Percentiles rank a stretch among this genome's conserved stretches.
Conservation (phyloP, 2,797 vertebrate genomes). For the Tachyglossus aculeatus region DNA sequence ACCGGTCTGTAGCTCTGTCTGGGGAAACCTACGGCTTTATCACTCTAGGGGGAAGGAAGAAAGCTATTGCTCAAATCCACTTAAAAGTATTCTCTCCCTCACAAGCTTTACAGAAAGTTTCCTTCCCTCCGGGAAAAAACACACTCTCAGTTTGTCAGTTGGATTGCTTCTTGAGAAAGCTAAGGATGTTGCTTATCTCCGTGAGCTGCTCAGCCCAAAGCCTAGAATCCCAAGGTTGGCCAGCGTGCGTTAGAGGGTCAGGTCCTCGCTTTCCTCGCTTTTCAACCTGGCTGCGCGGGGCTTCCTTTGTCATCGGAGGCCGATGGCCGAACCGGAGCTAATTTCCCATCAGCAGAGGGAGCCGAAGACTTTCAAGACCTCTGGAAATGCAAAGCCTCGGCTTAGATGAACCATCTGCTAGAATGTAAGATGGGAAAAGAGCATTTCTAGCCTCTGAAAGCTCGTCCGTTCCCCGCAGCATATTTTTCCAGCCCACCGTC, state of each 20-base stretch:
- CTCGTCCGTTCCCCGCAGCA: neutral
- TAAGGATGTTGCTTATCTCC: too few relatives aligned
- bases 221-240: neutral
- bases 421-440: neutral
- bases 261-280: neutral
- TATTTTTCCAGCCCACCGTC: too few relatives aligned
- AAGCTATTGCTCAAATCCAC: neutral
- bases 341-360: conserved; percentile 50
- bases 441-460: neutral
- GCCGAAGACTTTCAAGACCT: conserved; percentile 10
- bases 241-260: conserved; percentile 2
- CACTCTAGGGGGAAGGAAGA: neutral
- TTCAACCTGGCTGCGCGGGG: neutral
- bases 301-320: conserved; percentile 3
- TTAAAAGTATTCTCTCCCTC: too few relatives aligned
- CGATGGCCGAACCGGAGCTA: conserved; percentile 10
- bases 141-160: too few relatives aligned
- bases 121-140: too few relatives aligned
- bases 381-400: neutral
- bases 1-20: too few relatives aligned
- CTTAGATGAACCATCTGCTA: neutral
- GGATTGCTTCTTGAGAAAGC: too few relatives aligned
- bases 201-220: neutral
- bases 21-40: neutral
- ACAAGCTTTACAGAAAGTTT: too few relatives aligned